Evolutionary conservation across 2,797 vertebrate genomes (phyloP).

Genomic region (Protonibea diacanthus): DNA sequence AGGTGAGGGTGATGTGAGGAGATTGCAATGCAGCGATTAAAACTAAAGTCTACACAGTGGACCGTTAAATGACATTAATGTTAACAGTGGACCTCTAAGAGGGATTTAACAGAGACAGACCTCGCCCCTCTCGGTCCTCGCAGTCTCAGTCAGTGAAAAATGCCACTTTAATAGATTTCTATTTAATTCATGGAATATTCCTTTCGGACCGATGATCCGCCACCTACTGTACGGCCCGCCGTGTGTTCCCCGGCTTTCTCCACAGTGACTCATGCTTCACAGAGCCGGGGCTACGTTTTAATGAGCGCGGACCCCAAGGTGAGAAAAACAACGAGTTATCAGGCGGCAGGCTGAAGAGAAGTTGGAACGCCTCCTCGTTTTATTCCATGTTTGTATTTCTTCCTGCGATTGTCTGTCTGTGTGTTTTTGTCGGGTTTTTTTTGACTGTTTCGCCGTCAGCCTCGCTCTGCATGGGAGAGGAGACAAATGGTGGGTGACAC

Average conservation of each 20-base stretch:
- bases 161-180: conserved; percentile 6
- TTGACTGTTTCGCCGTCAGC: conserved; percentile 14
- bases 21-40: too few species aligned
- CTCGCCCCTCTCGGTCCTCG: too few species aligned
- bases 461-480: conserved; percentile 11
- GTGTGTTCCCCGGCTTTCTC: neutral
- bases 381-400: conserved; percentile 22
- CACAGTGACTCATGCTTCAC: conserved; percentile 36
- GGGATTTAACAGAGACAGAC: too few species aligned
- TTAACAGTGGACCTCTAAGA: too few species aligned
- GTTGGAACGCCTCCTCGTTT: conserved; percentile 32
- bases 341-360: conserved; percentile 25
- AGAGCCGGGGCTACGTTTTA: conserved; percentile 39
- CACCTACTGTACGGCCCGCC: conserved; percentile 23
- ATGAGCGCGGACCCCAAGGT: conserved; percentile 55
- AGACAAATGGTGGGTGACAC: conserved; percentile 62
- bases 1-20: too few species aligned
- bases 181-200: conserved; percentile 20
- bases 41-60: too few species aligned
- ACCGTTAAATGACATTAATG: too few species aligned
- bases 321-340: conserved; percentile 49
- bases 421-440: neutral
- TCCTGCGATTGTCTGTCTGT: neutral
- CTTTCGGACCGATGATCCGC: neutral
- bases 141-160: neutral